Evolutionary conservation across 2,888 invertebrate genomes (phyloP).

Genomic region (Iselma pallidipennis): DNA sequence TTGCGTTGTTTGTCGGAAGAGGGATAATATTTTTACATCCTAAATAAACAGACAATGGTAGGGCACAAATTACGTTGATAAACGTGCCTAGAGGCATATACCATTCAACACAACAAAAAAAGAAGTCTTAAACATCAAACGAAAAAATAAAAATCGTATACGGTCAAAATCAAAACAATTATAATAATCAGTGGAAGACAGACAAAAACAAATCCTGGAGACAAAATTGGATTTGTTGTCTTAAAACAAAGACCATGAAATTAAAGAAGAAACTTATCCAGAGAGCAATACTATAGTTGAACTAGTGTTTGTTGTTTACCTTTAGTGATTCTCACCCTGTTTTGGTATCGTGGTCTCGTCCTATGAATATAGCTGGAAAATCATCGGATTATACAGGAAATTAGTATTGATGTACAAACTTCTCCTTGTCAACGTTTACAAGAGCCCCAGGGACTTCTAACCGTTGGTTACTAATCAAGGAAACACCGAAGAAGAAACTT

Average conservation of each 20-base stretch:
- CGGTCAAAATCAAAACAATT: too few relatives aligned
- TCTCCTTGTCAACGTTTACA: conserved; percentile 23
- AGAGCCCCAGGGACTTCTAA: conserved; percentile 15
- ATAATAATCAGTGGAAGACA: too few relatives aligned
- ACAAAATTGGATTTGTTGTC: neutral
- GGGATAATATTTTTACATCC: conserved; percentile 26
- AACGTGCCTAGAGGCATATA: neutral
- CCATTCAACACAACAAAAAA: too few relatives aligned
- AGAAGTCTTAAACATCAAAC: too few relatives aligned
- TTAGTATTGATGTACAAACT: conserved; percentile 38
- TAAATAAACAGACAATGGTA: conserved; percentile 20
- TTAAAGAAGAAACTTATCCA: neutral
- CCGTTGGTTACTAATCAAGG: neutral
- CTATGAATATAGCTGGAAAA: conserved; percentile 27
- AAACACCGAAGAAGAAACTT: neutral
- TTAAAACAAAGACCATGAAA: neutral
- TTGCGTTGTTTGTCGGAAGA: conserved; percentile 27
- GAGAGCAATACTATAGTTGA: neutral
- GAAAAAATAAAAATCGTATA: too few relatives aligned
- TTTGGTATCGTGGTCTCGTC: conserved; percentile 5
- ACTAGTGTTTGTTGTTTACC: conserved; percentile 1
- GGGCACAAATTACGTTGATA: conserved; percentile 17
- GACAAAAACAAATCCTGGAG: neutral
- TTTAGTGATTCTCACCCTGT: neutral
- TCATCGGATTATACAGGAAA: conserved; percentile 40